phyloP scores from a whole-genome alignment of 2,113 vertebrate genomes.

The Bothrops jararaca region DNA sequence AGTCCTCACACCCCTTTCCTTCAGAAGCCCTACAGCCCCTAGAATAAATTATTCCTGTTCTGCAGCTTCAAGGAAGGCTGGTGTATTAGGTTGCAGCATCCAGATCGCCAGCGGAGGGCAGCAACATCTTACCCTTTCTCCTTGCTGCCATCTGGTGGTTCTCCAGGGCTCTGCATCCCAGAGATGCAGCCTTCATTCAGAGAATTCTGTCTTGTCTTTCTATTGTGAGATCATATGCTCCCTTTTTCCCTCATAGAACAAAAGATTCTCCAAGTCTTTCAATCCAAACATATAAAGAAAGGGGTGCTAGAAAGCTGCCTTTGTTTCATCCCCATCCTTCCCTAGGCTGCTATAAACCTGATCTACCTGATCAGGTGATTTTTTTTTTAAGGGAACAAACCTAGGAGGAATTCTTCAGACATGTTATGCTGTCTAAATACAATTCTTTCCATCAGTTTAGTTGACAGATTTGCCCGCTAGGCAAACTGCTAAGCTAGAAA shows the following conservation, averaged over 20 bases:
- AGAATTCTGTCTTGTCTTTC: neutral
- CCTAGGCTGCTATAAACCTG: neutral
- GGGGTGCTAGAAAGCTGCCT: neutral
- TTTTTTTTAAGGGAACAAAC: neutral
- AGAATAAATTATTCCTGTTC: neutral
- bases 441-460: neutral
- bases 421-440: neutral
- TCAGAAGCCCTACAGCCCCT: neutral
- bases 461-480: neutral
- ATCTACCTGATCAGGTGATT: neutral
- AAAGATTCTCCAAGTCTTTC: neutral
- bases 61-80: neutral
- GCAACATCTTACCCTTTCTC: neutral
- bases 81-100: neutral
- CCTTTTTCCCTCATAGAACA: neutral
- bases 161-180: neutral
- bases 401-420: neutral
- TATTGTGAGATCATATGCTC: neutral
- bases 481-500: neutral
- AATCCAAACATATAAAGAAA: neutral
- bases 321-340: neutral
- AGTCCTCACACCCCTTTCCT: neutral
- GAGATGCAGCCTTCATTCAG: neutral
- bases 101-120: neutral
- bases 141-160: neutral